These are phyloP conservation scores for Pluvialis apricaria DNA, from an alignment of 2,113 vertebrate genomes.

Conservation along the genomic window DNA sequence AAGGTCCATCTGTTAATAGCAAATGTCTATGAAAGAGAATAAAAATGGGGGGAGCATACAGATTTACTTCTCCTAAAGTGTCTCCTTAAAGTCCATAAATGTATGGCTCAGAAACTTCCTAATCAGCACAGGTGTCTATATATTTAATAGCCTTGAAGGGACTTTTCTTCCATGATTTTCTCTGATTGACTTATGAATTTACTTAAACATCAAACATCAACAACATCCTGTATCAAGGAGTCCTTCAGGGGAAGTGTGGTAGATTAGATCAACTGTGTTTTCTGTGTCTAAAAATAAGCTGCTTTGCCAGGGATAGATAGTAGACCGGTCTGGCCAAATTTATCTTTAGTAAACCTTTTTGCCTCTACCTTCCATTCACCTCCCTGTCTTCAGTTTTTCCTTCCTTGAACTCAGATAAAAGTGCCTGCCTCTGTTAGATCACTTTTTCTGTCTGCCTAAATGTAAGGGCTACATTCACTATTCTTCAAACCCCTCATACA, in stretches of 20 bases:
- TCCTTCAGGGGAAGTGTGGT: neutral
- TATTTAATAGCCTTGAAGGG: neutral
- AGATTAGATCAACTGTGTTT: neutral
- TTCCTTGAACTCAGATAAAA: constrained; percentile 4
- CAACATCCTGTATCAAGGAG: neutral
- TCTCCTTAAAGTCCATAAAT: neutral
- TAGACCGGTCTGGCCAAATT: neutral
- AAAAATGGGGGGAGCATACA: neutral
- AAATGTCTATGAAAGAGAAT: neutral
- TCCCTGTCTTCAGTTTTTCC: neutral
- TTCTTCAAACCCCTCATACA: neutral
- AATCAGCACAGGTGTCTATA: neutral
- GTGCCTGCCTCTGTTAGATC: neutral
- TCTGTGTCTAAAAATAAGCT: neutral
- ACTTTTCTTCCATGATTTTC: neutral
- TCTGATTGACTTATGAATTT: neutral
- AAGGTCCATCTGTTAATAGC: neutral
- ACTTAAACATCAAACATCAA: neutral
- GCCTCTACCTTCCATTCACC: neutral
- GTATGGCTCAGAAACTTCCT: neutral
- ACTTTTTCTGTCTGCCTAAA: neutral
- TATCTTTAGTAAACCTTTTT: neutral
- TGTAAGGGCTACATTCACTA: neutral
- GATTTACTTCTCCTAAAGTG: neutral
- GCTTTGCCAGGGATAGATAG: neutral